A percentile compares a stretch with the other conserved stretches of the same genome.
phyloP scores from a whole-genome alignment of 1,140 invertebrate species.

The Polyergus mexicanus region DNA sequence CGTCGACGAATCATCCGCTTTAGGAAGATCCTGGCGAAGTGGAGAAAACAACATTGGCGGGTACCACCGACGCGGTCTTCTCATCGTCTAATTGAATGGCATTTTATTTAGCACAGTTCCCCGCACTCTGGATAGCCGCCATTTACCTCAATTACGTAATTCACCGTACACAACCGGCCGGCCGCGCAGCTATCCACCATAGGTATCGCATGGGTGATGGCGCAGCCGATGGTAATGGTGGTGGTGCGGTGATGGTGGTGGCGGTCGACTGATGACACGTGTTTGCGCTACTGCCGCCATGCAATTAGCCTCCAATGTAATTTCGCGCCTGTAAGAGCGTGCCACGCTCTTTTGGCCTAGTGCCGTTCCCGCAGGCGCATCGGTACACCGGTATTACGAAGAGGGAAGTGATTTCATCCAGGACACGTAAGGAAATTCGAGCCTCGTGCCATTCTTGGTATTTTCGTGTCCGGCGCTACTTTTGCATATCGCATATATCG shows the following conservation, averaged over 20 bases:
- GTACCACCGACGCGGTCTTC: constrained; percentile 69
- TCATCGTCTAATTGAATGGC: constrained; percentile 80
- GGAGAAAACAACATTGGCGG: constrained; percentile 36
- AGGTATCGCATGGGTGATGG: constrained; percentile 72
- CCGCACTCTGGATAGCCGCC: constrained; percentile 81
- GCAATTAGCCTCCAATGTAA: constrained; percentile 81
- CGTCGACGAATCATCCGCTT: constrained; percentile 70
- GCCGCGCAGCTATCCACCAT: constrained; percentile 73
- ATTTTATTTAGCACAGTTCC: constrained; percentile 84
- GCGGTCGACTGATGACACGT: constrained; percentile 80
- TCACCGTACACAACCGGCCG: constrained; percentile 78
- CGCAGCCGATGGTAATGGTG: constrained; percentile 62
- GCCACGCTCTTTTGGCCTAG: constrained; percentile 79
- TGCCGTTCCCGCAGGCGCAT: constrained; percentile 73
- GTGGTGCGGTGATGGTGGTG: constrained; percentile 57
- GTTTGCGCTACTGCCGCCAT: constrained; percentile 80
- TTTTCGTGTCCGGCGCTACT: not conserved
- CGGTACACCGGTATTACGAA: constrained; percentile 71
- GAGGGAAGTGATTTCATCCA: constrained; percentile 72
- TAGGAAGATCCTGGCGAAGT: constrained; percentile 64
- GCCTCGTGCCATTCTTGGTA: constrained; percentile 17
- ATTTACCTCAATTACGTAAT: constrained; percentile 85
- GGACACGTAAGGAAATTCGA: constrained; percentile 69
- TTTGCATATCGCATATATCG: not conserved
- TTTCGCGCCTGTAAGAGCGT: constrained; percentile 77